Base-by-base conservation (phyloP, 2,888 invertebrate species). In the Ptilodon capucinus region DNA sequence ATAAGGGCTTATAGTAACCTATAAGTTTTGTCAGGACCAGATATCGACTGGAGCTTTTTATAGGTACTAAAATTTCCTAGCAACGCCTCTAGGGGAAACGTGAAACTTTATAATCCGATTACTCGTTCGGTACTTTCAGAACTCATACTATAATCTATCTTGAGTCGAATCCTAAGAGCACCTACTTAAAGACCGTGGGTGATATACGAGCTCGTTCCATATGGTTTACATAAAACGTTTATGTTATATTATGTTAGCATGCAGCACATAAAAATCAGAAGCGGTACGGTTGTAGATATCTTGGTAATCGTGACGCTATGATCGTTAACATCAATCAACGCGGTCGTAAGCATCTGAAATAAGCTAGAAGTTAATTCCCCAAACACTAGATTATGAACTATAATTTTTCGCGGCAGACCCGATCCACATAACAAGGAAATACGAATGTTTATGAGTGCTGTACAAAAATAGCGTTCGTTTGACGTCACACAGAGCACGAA, bases 371-470 rank as follows among this genome's bases (percentile, higher is more conserved):
- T 35, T 17, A 17, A 17, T 35, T 9, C 7, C 41, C 19, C 23
- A 47, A 45, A 38, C 30, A 44, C 40, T 36, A 21, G 41, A 36
- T 45, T 54, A 42, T 46, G 40, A 46, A 53, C 36, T 48, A 54
- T 47, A 46, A 35, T 43, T 50, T 40, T 48, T 36, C 36, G 34
- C 18, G 39, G 40, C 42, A 41, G 45, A 42, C 57, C 32, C 38
- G 50, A 47, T 39, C 35, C 43, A 54, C 46, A 53, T 44, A 53
- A 66, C 58, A 46, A 67, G 62, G 62, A 67, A 67, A 65, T 73
- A 67, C 58, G 55, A 66, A 66, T 66, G 70, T 71, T 64, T 64
- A 70, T 63, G 59, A 66, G 59, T 61, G 54, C 39, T 49, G 45
- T 48, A 55, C 61, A 55, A 55, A 67, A 65, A 67, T 64, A 67